phyloP scores from a whole-genome alignment of 2,888 invertebrate genomes.

The Hypercompe scribonia region DNA sequence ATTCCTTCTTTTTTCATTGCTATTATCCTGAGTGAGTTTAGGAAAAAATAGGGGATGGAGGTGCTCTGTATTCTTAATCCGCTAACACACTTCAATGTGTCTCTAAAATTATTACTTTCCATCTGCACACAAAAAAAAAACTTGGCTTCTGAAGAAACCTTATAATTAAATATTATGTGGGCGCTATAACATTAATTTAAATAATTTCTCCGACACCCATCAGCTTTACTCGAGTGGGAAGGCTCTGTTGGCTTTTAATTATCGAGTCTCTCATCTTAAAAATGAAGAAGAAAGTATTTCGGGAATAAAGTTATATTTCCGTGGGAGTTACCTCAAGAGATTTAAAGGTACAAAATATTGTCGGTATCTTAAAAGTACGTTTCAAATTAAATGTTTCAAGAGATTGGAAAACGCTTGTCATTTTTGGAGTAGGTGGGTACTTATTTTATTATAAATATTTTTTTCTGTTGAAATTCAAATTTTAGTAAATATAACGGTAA shows the following conservation, averaged over 20 bases:
- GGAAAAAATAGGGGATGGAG: no score
- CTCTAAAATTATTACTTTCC: background rate
- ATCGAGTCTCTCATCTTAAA: constrained; percentile 55
- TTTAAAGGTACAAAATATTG: constrained; percentile 37
- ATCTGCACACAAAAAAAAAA: background rate
- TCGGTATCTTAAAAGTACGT: constrained; percentile 20
- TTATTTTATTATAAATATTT: no score
- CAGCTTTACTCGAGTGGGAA: constrained; percentile 14
- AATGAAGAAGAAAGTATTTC: constrained; percentile 43
- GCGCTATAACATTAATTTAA: background rate
- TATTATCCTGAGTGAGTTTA: no score
- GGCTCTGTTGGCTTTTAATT: constrained; percentile 62
- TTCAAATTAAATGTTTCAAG: constrained; percentile 23
- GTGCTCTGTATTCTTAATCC: no score
- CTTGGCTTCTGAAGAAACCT: background rate
- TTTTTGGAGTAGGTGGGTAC: constrained; percentile 7
- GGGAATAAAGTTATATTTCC: constrained; percentile 43
- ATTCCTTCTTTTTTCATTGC: no score
- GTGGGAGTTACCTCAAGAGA: constrained; percentile 31
- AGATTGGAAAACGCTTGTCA: constrained; percentile 3
- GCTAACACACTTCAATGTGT: no score
- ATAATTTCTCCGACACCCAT: constrained; percentile 1
- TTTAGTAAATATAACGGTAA: no score
- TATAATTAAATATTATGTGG: background rate
- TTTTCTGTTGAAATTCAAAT: no score